Evolutionary conservation across 2,888 invertebrate species (phyloP).

Genomic region (Noctuana brunneofusca): DNA sequence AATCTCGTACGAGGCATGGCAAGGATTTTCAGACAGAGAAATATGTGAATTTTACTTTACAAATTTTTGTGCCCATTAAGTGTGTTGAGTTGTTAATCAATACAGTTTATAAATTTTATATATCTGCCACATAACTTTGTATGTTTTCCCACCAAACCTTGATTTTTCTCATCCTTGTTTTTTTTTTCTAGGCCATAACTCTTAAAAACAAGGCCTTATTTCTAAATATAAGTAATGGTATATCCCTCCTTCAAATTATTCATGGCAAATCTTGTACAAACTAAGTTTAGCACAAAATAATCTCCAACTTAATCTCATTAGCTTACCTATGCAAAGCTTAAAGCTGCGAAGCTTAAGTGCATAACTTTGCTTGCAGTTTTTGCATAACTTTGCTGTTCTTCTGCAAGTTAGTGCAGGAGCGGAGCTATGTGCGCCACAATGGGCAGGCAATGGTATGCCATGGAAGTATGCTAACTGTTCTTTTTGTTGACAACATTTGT

Average conservation of each 20-base stretch:
- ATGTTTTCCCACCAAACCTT: too few relatives aligned
- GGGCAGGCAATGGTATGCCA: not conserved
- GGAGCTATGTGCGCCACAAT: not conserved
- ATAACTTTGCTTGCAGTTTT: conserved; percentile 1
- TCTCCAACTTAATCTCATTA: not conserved
- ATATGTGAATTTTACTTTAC: too few relatives aligned
- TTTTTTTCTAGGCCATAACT: not conserved
- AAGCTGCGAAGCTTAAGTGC: not conserved
- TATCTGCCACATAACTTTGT: too few relatives aligned
- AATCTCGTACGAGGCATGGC: too few relatives aligned
- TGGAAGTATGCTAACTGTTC: not conserved
- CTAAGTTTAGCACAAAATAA: not conserved
- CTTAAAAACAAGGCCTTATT: too few relatives aligned
- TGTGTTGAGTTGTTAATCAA: too few relatives aligned
- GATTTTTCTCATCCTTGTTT: too few relatives aligned
- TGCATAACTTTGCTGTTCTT: not conserved
- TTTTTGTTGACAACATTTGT: not conserved
- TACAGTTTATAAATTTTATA: too few relatives aligned
- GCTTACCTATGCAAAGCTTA: not conserved
- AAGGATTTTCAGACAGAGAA: too few relatives aligned
- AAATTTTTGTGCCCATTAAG: too few relatives aligned
- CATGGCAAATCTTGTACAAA: not conserved
- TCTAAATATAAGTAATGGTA: too few relatives aligned
- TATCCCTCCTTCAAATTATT: not conserved
- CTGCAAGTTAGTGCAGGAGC: not conserved